These are phyloP conservation scores for Zhengitettix transpicula DNA, from an alignment of 2,888 invertebrate genomes.

Conservation along the genomic window DNA sequence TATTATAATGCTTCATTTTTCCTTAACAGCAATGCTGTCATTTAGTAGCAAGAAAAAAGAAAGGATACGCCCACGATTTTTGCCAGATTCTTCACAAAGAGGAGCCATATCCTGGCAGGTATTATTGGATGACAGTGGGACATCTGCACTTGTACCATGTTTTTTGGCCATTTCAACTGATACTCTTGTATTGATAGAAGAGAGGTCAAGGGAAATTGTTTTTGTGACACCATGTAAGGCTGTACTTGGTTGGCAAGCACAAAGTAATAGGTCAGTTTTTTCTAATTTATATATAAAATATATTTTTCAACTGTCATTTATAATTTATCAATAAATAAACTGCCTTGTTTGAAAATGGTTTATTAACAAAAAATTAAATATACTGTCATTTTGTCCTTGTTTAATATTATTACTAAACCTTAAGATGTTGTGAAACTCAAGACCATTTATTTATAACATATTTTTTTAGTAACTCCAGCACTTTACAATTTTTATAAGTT, in stretches of 20 bases:
- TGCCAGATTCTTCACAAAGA: conserved; percentile 27
- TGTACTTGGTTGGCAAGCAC: conserved; percentile 55
- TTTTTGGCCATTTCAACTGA: conserved; percentile 77
- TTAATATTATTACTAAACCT: no score
- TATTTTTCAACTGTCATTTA: no score
- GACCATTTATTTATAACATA: no score
- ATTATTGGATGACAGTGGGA: conserved; percentile 50
- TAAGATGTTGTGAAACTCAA: no score
- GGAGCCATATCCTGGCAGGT: conserved; percentile 78
- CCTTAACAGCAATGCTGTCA: conserved; percentile 50
- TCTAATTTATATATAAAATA: no score
- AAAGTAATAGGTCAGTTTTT: conserved; percentile 32
- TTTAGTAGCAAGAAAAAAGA: conserved; percentile 62
- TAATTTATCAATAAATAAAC: no score
- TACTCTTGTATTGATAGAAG: conserved; percentile 73
- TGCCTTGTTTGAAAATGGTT: no score
- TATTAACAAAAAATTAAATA: no score
- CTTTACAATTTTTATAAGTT: no score
- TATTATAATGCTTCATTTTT: conserved; percentile 5
- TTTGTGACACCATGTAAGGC: conserved; percentile 72
- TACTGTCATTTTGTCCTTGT: no score
- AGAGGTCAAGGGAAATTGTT: conserved; percentile 61
- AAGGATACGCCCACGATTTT: conserved; percentile 44
- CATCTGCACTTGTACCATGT: conserved; percentile 49
- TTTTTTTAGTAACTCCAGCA: no score